Evolutionary conservation across 2,888 invertebrate genomes (phyloP).

Genomic region (Helleia helle): DNA sequence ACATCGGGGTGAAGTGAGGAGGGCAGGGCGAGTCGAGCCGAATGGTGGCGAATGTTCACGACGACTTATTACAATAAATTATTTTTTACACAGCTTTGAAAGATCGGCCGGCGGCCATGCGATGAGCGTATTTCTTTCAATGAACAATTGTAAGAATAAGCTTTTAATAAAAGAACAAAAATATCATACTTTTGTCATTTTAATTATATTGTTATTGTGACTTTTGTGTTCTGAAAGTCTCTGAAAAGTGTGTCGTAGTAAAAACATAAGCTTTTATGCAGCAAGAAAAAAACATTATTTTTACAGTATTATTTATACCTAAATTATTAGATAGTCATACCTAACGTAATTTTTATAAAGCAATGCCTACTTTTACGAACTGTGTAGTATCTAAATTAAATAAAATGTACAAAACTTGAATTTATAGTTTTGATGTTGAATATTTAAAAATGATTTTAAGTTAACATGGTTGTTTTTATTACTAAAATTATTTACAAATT

Average conservation of each 20-base stretch:
- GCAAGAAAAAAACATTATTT: too few species aligned
- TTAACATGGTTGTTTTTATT: too few species aligned
- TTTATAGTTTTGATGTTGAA: too few species aligned
- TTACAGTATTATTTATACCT: too few species aligned
- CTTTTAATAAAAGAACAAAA: conserved; percentile 1
- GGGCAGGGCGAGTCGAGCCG: conserved; percentile 58
- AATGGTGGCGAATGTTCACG: conserved; percentile 69
- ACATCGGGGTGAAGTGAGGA: conserved; percentile 45
- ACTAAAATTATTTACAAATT: too few species aligned
- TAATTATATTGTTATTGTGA: background rate
- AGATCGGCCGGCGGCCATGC: conserved; percentile 53
- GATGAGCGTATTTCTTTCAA: conserved; percentile 33
- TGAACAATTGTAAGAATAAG: conserved; percentile 7
- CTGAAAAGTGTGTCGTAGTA: background rate
- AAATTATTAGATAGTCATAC: too few species aligned
- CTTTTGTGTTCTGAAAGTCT: background rate
- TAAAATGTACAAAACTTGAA: too few species aligned
- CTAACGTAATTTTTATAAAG: too few species aligned
- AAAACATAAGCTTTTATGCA: background rate
- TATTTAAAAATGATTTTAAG: too few species aligned
- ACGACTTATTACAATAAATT: conserved; percentile 71
- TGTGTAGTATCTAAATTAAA: too few species aligned
- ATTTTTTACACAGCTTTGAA: conserved; percentile 64
- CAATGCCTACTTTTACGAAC: too few species aligned
- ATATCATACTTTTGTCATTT: background rate